phyloP scores from a whole-genome alignment of 2,888 invertebrate genomes.

The Strigamia crassipes region DNA sequence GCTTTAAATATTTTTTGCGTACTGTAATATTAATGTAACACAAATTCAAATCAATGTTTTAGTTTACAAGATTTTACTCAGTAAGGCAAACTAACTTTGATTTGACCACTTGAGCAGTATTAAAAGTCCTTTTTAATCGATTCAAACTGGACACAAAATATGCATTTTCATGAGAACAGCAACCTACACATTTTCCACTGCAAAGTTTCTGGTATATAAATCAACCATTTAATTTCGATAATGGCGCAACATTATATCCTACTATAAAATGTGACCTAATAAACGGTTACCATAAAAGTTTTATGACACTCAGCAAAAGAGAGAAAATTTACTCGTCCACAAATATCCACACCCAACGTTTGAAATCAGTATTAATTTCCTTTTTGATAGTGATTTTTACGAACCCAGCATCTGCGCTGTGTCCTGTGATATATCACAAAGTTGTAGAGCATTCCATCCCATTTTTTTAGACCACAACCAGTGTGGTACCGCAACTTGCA shows the following conservation, averaged over 20 bases:
- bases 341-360: background rate
- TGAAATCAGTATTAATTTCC: conserved; percentile 4
- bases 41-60: too few relatives aligned
- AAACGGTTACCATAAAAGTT: conserved; percentile 31
- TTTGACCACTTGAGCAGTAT: too few relatives aligned
- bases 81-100: too few relatives aligned
- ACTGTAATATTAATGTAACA: too few relatives aligned
- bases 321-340: conserved; percentile 7
- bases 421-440: background rate
- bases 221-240: background rate
- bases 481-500: background rate
- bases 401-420: background rate
- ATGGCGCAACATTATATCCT: conserved; percentile 9
- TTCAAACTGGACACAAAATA: too few relatives aligned
- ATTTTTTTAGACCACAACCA: background rate
- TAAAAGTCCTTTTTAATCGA: too few relatives aligned
- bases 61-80: too few relatives aligned
- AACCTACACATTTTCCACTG: background rate
- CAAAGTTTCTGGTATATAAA: background rate
- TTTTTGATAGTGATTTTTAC: background rate
- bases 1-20: too few relatives aligned
- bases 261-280: conserved; percentile 16
- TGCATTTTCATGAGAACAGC: background rate
- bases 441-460: too few relatives aligned
- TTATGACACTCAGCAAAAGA: background rate